phyloP scores from a whole-genome alignment of 2,888 invertebrate genomes.

The Agelastica alni region DNA sequence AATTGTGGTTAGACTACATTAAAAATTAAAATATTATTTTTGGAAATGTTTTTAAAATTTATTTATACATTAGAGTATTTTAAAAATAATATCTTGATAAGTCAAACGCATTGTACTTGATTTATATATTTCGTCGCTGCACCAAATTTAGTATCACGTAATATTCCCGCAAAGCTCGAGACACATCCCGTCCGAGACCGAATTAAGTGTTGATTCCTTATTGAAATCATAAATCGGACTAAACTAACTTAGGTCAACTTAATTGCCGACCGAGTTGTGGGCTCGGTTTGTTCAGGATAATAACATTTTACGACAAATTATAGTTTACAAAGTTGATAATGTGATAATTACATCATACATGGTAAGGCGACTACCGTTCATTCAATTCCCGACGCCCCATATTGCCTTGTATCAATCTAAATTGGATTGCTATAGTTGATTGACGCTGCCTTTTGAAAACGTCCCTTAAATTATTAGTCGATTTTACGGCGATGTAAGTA shows the following conservation, averaged over 20 bases:
- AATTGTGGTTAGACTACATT: too few species aligned
- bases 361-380: slow-evolving; percentile 13
- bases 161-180: too few species aligned
- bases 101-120: too few species aligned
- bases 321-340: slow-evolving; percentile 28
- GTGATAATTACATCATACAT: slow-evolving; percentile 29
- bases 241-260: slow-evolving; percentile 26
- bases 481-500: background rate
- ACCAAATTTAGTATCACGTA: too few species aligned
- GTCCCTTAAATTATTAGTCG: background rate
- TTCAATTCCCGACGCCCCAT: slow-evolving; percentile 9
- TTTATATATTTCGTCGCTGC: too few species aligned
- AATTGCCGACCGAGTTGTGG: slow-evolving; percentile 26
- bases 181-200: slow-evolving; percentile 1
- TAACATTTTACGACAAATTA: slow-evolving; percentile 27
- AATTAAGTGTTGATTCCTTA: slow-evolving; percentile 24
- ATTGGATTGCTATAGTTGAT: slow-evolving; percentile 28
- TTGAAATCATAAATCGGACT: slow-evolving; percentile 26
- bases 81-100: too few species aligned
- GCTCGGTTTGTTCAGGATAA: slow-evolving; percentile 27
- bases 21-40: too few species aligned
- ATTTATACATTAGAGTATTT: too few species aligned
- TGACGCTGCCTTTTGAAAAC: slow-evolving; percentile 27
- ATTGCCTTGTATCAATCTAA: slow-evolving; percentile 18
- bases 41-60: too few species aligned